These are phyloP conservation scores for Heteropelma amictum DNA, from an alignment of 2,888 invertebrate species.

Conservation along the genomic window DNA sequence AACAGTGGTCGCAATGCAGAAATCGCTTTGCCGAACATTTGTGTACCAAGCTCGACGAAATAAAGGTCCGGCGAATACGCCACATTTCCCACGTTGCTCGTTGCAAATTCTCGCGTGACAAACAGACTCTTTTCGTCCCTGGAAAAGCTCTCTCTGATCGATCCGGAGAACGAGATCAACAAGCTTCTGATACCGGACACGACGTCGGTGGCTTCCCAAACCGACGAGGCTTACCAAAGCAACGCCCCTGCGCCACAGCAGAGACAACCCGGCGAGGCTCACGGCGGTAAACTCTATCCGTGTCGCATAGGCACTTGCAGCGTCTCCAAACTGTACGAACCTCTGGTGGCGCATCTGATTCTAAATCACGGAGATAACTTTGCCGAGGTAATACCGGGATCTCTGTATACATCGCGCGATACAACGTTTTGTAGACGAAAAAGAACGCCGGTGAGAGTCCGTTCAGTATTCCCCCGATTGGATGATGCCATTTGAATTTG, in stretches of 20 bases:
- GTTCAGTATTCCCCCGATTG: too few species aligned
- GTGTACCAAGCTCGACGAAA: conserved; percentile 77
- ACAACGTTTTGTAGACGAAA: too few species aligned
- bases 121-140: too few species aligned
- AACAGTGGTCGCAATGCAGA: conserved; percentile 79
- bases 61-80: conserved; percentile 63
- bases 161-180: conserved; percentile 41
- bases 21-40: conserved; percentile 81
- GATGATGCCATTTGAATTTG: too few species aligned
- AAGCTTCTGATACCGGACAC: conserved; percentile 24
- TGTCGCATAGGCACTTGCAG: conserved; percentile 79
- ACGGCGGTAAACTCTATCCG: conserved; percentile 77
- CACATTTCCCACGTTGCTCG: too few species aligned
- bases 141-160: conserved; percentile 41
- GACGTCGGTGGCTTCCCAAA: conserved; percentile 24
- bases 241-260: neutral
- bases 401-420: too few species aligned
- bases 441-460: too few species aligned
- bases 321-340: conserved; percentile 76
- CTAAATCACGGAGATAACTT: conserved; percentile 79
- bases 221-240: too few species aligned
- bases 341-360: conserved; percentile 80
- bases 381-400: conserved; percentile 78
- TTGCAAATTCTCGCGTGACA: too few species aligned
- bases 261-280: conserved; percentile 61